Conservation (phyloP, 2,797 vertebrate genomes). For the Vireo griseus region DNA sequence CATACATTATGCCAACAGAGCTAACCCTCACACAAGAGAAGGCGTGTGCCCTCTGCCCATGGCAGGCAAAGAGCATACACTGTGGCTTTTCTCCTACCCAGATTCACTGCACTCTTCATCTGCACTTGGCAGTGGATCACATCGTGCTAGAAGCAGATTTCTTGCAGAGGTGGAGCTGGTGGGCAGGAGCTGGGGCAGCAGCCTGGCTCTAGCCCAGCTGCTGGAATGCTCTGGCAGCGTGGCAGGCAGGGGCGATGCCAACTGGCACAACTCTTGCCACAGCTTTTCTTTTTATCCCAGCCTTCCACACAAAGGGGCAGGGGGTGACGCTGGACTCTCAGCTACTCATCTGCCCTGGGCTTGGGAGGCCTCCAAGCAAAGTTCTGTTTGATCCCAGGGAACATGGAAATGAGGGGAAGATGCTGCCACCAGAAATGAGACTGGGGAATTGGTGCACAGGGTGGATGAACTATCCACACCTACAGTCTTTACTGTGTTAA, state of each 20-base stretch:
- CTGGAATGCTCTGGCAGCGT: neutral
- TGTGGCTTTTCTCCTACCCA: neutral
- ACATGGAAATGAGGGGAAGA: neutral
- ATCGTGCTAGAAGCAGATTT: fast-evolving
- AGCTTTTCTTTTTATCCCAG: neutral
- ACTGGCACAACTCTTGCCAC: neutral
- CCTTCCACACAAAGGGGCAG: neutral
- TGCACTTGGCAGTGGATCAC: neutral
- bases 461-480: neutral
- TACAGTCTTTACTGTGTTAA: neutral
- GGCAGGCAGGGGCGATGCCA: neutral
- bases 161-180: neutral
- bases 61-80: fast-evolving
- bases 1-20: neutral
- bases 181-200: neutral
- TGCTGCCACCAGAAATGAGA: neutral
- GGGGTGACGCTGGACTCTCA: neutral
- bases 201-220: neutral
- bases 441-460: fast-evolving
- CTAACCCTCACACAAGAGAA: neutral
- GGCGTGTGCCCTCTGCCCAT: fast-evolving
- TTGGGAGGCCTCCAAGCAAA: neutral
- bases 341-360: neutral
- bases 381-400: neutral
- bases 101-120: fast-evolving